Conservation (phyloP, 2,888 invertebrate species). For the Nomada lathburiana region DNA sequence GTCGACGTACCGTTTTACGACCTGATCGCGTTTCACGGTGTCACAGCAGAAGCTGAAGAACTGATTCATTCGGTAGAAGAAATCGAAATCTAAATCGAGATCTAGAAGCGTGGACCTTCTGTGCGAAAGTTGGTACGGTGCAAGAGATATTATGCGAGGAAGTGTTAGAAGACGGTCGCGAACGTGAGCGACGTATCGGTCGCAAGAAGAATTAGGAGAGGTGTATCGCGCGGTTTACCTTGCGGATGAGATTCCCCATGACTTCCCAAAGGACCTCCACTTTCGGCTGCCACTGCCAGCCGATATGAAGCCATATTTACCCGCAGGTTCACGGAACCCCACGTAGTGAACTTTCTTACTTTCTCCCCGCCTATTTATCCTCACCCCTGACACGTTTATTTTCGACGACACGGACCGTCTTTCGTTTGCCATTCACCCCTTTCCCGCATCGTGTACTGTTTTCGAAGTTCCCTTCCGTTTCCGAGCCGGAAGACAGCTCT, state of each 20-base stretch:
- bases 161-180: too few relatives aligned
- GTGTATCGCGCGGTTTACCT: conserved; percentile 63
- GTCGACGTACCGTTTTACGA: background rate
- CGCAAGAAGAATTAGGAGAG: background rate
- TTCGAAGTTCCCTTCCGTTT: background rate
- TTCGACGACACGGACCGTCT: conserved; percentile 44
- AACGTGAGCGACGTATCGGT: too few relatives aligned
- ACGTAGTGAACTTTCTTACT: conserved; percentile 52
- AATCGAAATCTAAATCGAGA: background rate
- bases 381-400: conserved; percentile 61
- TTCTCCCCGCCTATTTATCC: conserved; percentile 48
- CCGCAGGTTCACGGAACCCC: conserved; percentile 65
- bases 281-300: conserved; percentile 62
- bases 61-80: too few relatives aligned
- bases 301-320: conserved; percentile 64
- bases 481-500: background rate
- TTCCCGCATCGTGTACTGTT: conserved; percentile 18
- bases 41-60: background rate
- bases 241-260: conserved; percentile 76
- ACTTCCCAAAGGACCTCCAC: conserved; percentile 65
- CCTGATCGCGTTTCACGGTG: conserved; percentile 9
- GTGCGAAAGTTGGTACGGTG: too few relatives aligned
- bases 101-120: background rate
- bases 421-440: conserved; percentile 50
- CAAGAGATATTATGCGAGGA: too few relatives aligned